phyloP scores from a whole-genome alignment of 2,113 vertebrate genomes.

The Caloenas nicobarica region DNA sequence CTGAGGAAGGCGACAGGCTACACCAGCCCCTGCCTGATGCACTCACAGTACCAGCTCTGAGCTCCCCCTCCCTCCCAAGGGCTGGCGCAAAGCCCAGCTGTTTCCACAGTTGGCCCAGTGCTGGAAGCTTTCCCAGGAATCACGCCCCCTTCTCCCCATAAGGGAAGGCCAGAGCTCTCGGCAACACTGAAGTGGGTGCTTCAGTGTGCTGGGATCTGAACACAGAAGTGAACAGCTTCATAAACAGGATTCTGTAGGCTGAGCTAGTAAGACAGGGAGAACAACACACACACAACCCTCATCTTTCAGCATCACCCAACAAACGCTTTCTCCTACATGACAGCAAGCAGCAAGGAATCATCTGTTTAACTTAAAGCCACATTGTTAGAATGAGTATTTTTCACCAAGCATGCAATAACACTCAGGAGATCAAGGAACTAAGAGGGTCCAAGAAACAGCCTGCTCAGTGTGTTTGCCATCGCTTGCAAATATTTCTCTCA shows the following conservation, averaged over 20 bases:
- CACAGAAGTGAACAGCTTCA: background rate
- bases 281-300: background rate
- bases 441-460: background rate
- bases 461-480: background rate
- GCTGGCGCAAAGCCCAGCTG: conserved; percentile 25
- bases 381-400: background rate
- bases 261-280: background rate
- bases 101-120: background rate
- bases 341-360: background rate
- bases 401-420: background rate
- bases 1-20: background rate
- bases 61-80: background rate
- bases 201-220: background rate
- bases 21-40: conserved; percentile 5
- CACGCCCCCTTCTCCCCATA: background rate
- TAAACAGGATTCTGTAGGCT: background rate
- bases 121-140: conserved; percentile 46
- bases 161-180: conserved; percentile 1
- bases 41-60: background rate
- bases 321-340: background rate
- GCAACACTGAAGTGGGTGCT: background rate
- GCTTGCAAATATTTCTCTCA: background rate
- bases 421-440: background rate
- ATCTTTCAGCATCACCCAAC: background rate
- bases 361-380: background rate